Base-by-base conservation (phyloP, 2,888 invertebrate genomes). In the Volucella bombylans region DNA sequence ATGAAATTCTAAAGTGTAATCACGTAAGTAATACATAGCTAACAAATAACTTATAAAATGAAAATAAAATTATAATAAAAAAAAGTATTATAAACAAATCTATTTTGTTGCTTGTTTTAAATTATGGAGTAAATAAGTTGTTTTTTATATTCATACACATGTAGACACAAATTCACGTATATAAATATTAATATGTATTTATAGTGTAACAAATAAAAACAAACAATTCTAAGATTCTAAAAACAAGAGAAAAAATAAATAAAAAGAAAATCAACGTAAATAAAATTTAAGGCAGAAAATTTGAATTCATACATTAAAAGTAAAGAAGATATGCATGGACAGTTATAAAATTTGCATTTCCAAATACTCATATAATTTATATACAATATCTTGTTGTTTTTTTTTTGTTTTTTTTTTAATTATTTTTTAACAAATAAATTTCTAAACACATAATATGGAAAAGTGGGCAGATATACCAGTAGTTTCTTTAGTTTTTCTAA, bases 1-100 rank as follows among this genome's bases (percentile, higher is more conserved):
- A 85, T 77, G 81, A 86, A 86, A 86, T 86, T 86, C 86, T 86
- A 86, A 86, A 86, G 71, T 77, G 69, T 86, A 82, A 78, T 82
- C 86, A 82, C 64, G 82, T 86, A 86, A 86, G 86, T 74, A 81
- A 71, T 76, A 86, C 50, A 71, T 81, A 85, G 76, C 71, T 76
- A 85, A 85, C 74, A 81, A 68, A 64, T 85, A 77, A 81, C 57
- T 69, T 73, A 82, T 73, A 85, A 61, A 80, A 54, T 74, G 43
- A 23, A 49, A 49, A 59, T 59, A 80, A 61, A 50, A 65, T 69
- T 41, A 68, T 54, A 68, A 73, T 62, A 62, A 80, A 41, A 83
- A 52, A 80, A 80, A 43, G 11, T 31, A 65, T 65, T 52, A 64
- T 52, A 77, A 80, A 65, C 50, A 76, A 76, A 64, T 68, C 62